These are phyloP conservation scores for Anthoscopus minutus DNA, from an alignment of 2,113 vertebrate genomes.

Conservation along the genomic window DNA sequence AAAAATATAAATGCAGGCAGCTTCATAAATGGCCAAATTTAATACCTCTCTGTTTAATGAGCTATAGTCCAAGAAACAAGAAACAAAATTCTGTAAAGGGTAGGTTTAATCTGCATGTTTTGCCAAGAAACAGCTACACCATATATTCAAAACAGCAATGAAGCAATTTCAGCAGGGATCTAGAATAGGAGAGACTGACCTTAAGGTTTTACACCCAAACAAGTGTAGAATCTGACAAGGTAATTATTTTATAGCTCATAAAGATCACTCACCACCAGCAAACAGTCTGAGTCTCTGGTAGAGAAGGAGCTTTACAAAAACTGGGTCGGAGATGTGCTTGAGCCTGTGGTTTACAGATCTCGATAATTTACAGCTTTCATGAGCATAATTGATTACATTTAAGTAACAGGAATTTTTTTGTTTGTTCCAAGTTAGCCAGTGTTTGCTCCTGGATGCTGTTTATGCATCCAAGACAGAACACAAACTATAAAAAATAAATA, in stretches of 20 bases:
- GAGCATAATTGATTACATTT: not conserved
- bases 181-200: not conserved
- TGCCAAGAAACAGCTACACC: not conserved
- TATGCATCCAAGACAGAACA: not conserved
- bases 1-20: not conserved
- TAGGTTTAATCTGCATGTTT: not conserved
- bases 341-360: not conserved
- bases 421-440: not conserved
- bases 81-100: not conserved
- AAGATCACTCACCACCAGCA: not conserved
- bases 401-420: not conserved
- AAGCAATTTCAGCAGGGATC: not conserved
- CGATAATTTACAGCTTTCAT: not conserved
- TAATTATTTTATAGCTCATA: constrained; percentile 41
- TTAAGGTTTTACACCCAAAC: not conserved
- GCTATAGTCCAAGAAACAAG: not conserved
- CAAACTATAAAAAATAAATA: not conserved
- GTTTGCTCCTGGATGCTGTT: not conserved
- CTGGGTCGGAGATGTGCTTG: not conserved
- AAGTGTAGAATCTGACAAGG: not conserved
- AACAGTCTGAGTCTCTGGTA: not conserved
- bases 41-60: not conserved
- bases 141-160: not conserved
- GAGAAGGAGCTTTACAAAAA: not conserved
- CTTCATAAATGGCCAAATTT: not conserved